Percentiles rank a stretch among this genome's conserved stretches.
Conservation (phyloP, 2,888 invertebrate genomes). For the Zygaena filipendulae region DNA sequence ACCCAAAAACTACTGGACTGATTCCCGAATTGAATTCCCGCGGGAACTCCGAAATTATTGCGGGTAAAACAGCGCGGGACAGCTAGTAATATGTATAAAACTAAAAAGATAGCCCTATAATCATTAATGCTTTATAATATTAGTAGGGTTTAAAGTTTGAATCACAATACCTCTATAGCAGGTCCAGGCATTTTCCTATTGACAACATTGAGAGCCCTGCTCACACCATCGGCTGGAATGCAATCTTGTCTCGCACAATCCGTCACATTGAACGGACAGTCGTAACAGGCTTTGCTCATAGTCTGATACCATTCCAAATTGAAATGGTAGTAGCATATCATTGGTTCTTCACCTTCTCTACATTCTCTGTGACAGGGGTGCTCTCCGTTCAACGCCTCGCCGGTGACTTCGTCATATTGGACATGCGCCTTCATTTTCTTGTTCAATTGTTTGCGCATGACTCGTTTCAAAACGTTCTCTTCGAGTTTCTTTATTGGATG, state of each 20-base stretch:
- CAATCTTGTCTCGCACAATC: slow-evolving; percentile 86
- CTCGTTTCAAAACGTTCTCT: slow-evolving; percentile 20
- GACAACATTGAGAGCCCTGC: slow-evolving; percentile 78
- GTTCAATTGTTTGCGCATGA: slow-evolving; percentile 22
- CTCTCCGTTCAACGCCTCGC: slow-evolving; percentile 45
- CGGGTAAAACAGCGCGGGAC: too few relatives aligned
- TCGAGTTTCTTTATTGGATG: slow-evolving; percentile 25
- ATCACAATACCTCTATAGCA: slow-evolving; percentile 74
- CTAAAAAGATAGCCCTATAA: too few relatives aligned
- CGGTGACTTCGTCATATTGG: slow-evolving; percentile 53
- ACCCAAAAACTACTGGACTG: too few relatives aligned
- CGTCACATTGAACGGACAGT: slow-evolving; percentile 78
- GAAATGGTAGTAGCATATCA: slow-evolving; percentile 79
- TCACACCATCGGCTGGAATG: slow-evolving; percentile 84
- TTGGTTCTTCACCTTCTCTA: slow-evolving; percentile 65
- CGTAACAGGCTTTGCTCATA: slow-evolving; percentile 88
- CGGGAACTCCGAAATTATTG: too few relatives aligned
- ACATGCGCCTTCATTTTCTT: slow-evolving; percentile 39
- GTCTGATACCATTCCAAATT: slow-evolving; percentile 86
- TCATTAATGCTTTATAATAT: too few relatives aligned
- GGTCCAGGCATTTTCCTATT: slow-evolving; percentile 93
- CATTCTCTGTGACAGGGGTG: slow-evolving; percentile 77
- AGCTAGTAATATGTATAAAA: too few relatives aligned
- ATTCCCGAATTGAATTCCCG: too few relatives aligned
- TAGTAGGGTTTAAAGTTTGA: too few relatives aligned